phyloP scores from a whole-genome alignment of 1,140 invertebrate genomes.

The Penaeus japonicus region DNA sequence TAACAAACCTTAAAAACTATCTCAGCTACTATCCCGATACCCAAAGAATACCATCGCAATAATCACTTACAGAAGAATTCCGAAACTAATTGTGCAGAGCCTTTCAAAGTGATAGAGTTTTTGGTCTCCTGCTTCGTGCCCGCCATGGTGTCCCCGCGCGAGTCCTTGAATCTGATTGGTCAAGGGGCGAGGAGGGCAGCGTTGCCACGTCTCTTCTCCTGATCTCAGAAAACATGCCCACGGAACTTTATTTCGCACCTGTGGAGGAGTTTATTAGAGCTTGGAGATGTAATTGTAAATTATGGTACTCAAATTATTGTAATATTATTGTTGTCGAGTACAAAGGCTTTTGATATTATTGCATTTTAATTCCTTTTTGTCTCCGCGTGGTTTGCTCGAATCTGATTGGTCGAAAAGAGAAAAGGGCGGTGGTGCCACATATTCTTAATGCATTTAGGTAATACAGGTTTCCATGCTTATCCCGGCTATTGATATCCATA shows the following conservation, averaged over 20 bases:
- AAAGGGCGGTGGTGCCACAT: too few species aligned
- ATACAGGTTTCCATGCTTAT: too few species aligned
- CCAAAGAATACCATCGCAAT: background rate
- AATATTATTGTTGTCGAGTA: too few species aligned
- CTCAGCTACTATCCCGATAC: too few species aligned
- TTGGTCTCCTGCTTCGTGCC: conserved; percentile 53
- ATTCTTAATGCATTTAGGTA: too few species aligned
- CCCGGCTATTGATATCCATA: too few species aligned
- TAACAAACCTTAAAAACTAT: background rate
- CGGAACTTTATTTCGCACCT: background rate
- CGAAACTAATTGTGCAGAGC: conserved; percentile 70
- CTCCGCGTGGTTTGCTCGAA: too few species aligned
- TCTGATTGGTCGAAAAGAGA: too few species aligned
- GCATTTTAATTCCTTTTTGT: too few species aligned
- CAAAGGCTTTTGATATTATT: too few species aligned
- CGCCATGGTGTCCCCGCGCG: conserved; percentile 33
- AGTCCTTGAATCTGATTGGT: conserved; percentile 21
- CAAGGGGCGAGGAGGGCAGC: background rate
- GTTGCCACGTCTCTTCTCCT: too few species aligned
- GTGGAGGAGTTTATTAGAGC: background rate
- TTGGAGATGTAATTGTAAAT: background rate
- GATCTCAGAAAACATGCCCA: too few species aligned
- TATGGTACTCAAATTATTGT: background rate
- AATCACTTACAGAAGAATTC: conserved; percentile 70
- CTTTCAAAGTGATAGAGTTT: conserved; percentile 69